These are phyloP conservation scores for Poecile atricapillus DNA, from an alignment of 2,113 vertebrate genomes.

Conservation along the genomic window DNA sequence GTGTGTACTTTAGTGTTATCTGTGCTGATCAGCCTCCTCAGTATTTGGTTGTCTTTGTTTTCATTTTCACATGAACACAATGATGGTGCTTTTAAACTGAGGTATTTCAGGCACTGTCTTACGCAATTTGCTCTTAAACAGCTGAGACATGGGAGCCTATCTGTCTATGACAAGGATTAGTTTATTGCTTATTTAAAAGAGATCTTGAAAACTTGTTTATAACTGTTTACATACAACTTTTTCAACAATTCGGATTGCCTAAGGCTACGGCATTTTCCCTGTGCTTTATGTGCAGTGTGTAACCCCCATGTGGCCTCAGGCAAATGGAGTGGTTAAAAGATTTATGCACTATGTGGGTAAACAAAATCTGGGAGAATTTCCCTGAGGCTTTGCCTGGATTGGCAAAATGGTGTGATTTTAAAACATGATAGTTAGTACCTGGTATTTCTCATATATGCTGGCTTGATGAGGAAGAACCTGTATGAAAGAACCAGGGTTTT, in stretches of 20 bases:
- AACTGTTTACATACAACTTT: constrained; percentile 65
- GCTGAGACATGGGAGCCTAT: constrained; percentile 63
- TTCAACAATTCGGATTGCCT: constrained; percentile 62
- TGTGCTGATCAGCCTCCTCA: constrained; percentile 22
- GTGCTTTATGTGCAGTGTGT: neutral
- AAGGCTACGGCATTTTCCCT: constrained; percentile 43
- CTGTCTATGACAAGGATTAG: constrained; percentile 69
- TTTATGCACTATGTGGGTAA: constrained; percentile 47
- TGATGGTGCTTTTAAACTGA: constrained; percentile 51
- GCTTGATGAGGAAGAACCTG: neutral
- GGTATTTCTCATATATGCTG: neutral
- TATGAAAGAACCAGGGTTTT: neutral
- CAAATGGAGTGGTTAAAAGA: constrained; percentile 65
- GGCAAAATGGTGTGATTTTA: constrained; percentile 51
- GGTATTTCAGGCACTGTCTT: constrained; percentile 64
- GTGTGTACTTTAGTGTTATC: constrained; percentile 42
- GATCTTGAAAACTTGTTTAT: constrained; percentile 67
- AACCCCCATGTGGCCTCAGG: constrained; percentile 56
- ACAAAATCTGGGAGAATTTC: constrained; percentile 61
- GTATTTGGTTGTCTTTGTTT: constrained; percentile 54
- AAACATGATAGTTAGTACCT: constrained; percentile 14
- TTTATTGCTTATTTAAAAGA: constrained; percentile 68
- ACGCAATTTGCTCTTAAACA: constrained; percentile 58
- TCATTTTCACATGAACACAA: constrained; percentile 61
- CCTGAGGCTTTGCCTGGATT: constrained; percentile 26